A percentile compares a stretch with the other conserved stretches of the same genome.
Evolutionary conservation across 2,888 invertebrate genomes (phyloP).

Genomic region (Phragmatobia fuliginosa): DNA sequence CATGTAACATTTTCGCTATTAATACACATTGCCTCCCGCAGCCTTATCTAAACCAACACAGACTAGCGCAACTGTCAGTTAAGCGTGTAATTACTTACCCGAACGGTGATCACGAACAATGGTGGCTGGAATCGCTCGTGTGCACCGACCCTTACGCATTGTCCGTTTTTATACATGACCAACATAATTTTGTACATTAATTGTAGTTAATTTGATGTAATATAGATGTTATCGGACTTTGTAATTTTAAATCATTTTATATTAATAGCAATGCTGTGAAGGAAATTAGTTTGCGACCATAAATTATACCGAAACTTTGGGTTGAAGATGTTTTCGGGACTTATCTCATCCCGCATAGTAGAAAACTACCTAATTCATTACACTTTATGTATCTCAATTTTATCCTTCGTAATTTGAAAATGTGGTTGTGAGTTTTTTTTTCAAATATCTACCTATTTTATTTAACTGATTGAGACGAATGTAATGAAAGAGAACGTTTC

Average conservation of each 20-base stretch:
- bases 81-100: conserved; percentile 62
- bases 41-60: conserved; percentile 37
- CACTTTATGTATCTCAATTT: neutral
- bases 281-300: neutral
- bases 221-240: conserved; percentile 6
- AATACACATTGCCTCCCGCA: neutral
- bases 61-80: conserved; percentile 48
- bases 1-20: neutral
- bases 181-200: conserved; percentile 31
- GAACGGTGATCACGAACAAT: conserved; percentile 56
- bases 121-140: conserved; percentile 48
- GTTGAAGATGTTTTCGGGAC: neutral
- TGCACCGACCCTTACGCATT: conserved; percentile 56
- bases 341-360: neutral
- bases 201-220: conserved; percentile 24
- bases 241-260: conserved; percentile 10
- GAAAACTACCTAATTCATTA: neutral
- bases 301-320: neutral
- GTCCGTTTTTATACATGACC: conserved; percentile 20
- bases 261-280: neutral
- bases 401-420: neutral
- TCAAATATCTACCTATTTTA: neutral
- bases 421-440: neutral
- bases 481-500: too few species aligned
- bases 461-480: too few species aligned